A percentile compares a stretch with the other conserved stretches of the same genome.
Evolutionary conservation across 2,797 vertebrate genomes (phyloP).

Genomic region (Enteromius thamalakanensis): DNA sequence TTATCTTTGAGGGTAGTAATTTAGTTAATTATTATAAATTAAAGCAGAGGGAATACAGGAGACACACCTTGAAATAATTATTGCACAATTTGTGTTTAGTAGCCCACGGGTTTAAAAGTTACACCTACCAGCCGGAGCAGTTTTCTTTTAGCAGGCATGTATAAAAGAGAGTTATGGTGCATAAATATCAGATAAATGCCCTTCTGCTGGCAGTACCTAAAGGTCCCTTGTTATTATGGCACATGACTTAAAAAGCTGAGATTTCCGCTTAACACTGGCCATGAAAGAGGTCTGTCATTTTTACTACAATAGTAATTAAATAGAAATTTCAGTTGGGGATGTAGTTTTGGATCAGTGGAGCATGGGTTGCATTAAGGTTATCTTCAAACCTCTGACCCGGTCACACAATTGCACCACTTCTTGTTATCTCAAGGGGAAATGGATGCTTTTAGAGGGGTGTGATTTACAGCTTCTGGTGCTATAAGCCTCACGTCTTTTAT

Average conservation of each 20-base stretch:
- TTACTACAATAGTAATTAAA: conserved; percentile 3
- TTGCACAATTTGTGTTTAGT: conserved; percentile 40
- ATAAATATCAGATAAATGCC: conserved; percentile 11
- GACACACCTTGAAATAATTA: conserved; percentile 55
- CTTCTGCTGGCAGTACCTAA: neutral
- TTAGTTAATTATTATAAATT: conserved; percentile 45
- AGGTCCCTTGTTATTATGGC: conserved; percentile 11
- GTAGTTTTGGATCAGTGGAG: conserved; percentile 8
- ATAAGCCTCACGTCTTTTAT: neutral
- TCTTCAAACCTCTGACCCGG: conserved; percentile 16
- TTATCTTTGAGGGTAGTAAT: conserved; percentile 46
- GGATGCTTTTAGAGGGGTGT: neutral
- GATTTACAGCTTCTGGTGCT: conserved; percentile 21
- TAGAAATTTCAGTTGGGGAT: neutral
- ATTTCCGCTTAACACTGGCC: neutral
- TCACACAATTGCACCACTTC: conserved; percentile 1
- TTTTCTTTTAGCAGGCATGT: neutral
- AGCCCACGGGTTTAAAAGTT: neutral
- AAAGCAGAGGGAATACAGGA: conserved; percentile 28
- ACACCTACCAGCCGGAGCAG: conserved; percentile 16
- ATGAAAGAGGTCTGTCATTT: neutral
- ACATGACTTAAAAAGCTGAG: conserved; percentile 6
- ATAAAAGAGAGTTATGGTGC: neutral
- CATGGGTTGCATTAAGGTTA: conserved; percentile 21
- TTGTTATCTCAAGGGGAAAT: conserved; percentile 16